phyloP scores from a whole-genome alignment of 2,113 vertebrate species.

The Stegastes partitus region DNA sequence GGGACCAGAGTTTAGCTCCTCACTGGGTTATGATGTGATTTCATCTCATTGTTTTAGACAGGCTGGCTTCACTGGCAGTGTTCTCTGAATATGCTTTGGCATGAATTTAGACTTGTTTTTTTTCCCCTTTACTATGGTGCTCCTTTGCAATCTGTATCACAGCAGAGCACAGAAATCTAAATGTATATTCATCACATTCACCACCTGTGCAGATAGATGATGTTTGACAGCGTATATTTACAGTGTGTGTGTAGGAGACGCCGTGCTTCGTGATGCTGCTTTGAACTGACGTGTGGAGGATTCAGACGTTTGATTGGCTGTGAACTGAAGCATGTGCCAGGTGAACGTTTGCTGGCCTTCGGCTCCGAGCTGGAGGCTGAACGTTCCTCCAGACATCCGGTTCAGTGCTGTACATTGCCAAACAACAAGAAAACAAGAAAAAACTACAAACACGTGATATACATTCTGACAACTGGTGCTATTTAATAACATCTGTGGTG shows the following conservation, averaged over 20 bases:
- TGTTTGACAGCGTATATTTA: conserved; percentile 72
- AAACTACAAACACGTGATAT: conserved; percentile 36
- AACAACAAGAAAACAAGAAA: conserved; percentile 34
- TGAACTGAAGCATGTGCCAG: conserved; percentile 50
- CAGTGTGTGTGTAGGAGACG: conserved; percentile 72
- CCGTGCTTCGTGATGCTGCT: conserved; percentile 70
- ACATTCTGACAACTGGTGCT: conserved; percentile 87
- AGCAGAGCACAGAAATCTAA: conserved; percentile 68
- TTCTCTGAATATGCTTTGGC: conserved; percentile 30
- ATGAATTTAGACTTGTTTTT: conserved; percentile 38
- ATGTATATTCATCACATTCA: conserved; percentile 74
- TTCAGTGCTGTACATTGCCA: conserved; percentile 79
- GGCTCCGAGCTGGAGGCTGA: conserved; percentile 59
- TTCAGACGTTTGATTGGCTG: conserved; percentile 45
- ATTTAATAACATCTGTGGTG: conserved; percentile 84
- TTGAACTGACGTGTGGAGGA: conserved; percentile 54
- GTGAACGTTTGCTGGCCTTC: conserved; percentile 60
- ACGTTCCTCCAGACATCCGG: conserved; percentile 52
- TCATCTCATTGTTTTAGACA: not conserved
- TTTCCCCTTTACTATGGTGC: conserved; percentile 50
- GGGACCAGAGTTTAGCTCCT: conserved; percentile 17
- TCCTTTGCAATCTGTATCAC: conserved; percentile 71
- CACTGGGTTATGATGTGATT: not conserved
- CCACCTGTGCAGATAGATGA: conserved; percentile 72
- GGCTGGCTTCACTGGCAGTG: conserved; percentile 27